Evolutionary conservation across 2,113 vertebrate species (phyloP).

Genomic region (Dromas ardeola): DNA sequence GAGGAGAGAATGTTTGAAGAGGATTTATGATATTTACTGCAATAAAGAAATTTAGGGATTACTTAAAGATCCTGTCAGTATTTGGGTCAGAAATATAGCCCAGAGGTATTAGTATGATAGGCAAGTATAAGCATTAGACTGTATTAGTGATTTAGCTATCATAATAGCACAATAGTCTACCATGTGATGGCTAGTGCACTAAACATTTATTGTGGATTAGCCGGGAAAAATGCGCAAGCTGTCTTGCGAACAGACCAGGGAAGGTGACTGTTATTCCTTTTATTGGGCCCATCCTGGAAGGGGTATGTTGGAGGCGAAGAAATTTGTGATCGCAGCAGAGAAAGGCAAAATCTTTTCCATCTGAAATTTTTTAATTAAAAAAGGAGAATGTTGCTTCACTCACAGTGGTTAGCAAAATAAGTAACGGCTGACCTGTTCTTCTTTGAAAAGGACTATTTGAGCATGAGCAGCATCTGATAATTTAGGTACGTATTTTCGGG

Average conservation of each 20-base stretch:
- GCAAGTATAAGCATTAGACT: conserved; percentile 59
- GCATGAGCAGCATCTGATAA: not conserved
- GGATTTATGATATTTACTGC: conserved; percentile 66
- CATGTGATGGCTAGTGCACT: conserved; percentile 40
- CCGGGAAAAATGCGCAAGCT: not conserved
- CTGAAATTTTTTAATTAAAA: not conserved
- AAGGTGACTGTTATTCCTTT: not conserved
- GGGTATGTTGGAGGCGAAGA: not conserved
- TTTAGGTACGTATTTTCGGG: not conserved
- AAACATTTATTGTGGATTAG: conserved; percentile 62
- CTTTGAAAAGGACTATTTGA: not conserved
- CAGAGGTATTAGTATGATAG: conserved; percentile 40
- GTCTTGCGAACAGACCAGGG: not conserved
- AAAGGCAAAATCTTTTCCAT: not conserved
- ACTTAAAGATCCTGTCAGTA: conserved; percentile 57
- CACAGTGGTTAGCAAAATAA: not conserved
- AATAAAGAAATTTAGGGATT: conserved; percentile 71
- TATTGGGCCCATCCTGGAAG: not conserved
- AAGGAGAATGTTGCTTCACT: not conserved
- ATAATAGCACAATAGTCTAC: conserved; percentile 47
- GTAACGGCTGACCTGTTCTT: not conserved
- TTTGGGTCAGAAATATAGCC: conserved; percentile 63
- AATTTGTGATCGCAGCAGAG: not conserved
- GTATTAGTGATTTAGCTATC: conserved; percentile 69
- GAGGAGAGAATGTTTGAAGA: conserved; percentile 41